Base-by-base conservation (phyloP, 2,888 invertebrate genomes). In the Choristoneura rosaceana region DNA sequence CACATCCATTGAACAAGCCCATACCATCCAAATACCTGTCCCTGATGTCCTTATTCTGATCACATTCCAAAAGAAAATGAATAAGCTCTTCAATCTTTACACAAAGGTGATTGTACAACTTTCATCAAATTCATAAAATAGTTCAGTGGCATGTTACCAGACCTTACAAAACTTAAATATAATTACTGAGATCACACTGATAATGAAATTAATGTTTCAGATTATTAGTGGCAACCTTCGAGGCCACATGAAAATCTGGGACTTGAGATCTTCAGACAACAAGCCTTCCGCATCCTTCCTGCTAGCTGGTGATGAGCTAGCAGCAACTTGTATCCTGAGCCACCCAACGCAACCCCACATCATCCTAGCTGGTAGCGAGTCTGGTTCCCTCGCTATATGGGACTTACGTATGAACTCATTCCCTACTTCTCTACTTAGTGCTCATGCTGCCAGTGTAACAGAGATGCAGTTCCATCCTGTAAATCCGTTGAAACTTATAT, bases 311-410 rank as follows among this genome's bases (percentile, higher is more conserved):
- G 97, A 97, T 76, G 96, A 95, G 90, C 95, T 95, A 75, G 96
- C 96, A 65, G 96, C 97, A 0, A 97, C 96, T 1, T 96, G 97
- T 83, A 94, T 98, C 62, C 95, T 96, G 17, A 96, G 96, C 79
- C 98, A 99, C 89, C 98, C 98, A 0, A 97, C 97, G 12, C 98
- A 99, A 82, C 96, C 97, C 0, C 98, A 99, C 85, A 96, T 98
- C 74, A 89, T 96, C 8, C 87, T 98, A 0, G 97, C 98, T 1
- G 99, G 98, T 43, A 97, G 97, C 74, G 97, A 98, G 81, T 97
- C 98, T 76, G 98, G 98, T 0, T 95, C 97, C 0, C 89, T 99
- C 41, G 97, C 98, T 0, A 96, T 98, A 1, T 99, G 98, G 98
- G 99, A 99, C 89, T 91, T 99, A 76, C 95, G 98, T 34, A 96